Conservation (phyloP, 2,113 vertebrate genomes). For the Ceyx cyanopectus region DNA sequence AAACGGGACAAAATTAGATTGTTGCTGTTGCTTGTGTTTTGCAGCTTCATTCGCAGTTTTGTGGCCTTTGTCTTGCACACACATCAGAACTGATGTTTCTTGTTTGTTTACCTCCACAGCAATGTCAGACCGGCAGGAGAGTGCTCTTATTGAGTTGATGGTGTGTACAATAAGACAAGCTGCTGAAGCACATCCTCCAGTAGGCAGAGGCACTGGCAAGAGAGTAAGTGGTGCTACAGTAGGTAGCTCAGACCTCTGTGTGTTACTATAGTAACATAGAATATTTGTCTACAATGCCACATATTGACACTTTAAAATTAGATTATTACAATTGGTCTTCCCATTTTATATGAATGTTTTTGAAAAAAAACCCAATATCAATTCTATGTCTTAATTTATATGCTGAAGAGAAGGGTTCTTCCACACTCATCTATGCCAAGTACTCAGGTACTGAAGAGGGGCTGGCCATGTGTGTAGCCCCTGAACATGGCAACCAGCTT, state of each 20-base stretch:
- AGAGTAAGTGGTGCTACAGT: slow-evolving; percentile 79
- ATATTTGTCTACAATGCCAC: not conserved
- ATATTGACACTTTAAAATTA: not conserved
- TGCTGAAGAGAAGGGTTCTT: not conserved
- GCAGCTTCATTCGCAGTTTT: not conserved
- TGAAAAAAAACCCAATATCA: not conserved
- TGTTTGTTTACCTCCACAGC: slow-evolving; percentile 74
- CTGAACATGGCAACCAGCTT: accelerated
- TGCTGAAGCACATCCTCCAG: slow-evolving; percentile 96
- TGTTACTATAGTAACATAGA: not conserved
- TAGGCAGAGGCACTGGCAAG: slow-evolving; percentile 97
- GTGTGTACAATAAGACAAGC: slow-evolving; percentile 98
- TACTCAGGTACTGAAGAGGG: accelerated
- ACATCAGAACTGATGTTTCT: not conserved
- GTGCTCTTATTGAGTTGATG: slow-evolving; percentile 94
- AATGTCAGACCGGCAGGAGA: slow-evolving; percentile 96
- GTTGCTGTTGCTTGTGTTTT: not conserved
- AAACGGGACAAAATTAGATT: not conserved
- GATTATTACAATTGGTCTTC: not conserved
- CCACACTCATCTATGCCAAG: not conserved
- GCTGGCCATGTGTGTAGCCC: not conserved
- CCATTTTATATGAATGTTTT: not conserved
- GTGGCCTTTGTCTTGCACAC: not conserved
- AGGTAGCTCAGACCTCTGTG: not conserved
- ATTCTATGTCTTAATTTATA: not conserved